phyloP scores from a whole-genome alignment of 2,888 invertebrate genomes.

The Trichogramma evanescens region DNA sequence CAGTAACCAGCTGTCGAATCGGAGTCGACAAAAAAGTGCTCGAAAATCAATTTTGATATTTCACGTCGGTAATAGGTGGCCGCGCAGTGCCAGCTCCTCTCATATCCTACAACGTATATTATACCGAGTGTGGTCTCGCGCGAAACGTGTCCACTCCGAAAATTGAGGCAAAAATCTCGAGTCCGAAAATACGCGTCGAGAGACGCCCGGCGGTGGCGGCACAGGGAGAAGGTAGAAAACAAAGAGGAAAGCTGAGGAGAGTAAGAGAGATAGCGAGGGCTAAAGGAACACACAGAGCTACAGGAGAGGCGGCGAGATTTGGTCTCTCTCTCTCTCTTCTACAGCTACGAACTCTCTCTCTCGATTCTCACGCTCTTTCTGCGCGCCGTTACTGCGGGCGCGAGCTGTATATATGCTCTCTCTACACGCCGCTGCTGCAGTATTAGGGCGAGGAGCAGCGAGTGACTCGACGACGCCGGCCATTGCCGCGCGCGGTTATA shows the following conservation, averaged over 20 bases:
- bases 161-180: neutral
- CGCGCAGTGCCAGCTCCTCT: too few relatives aligned
- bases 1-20: too few relatives aligned
- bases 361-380: constrained; percentile 23
- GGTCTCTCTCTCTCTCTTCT: too few relatives aligned
- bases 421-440: too few relatives aligned
- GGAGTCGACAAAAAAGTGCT: too few relatives aligned
- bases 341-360: too few relatives aligned
- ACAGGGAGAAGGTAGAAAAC: neutral
- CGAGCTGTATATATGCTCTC: too few relatives aligned
- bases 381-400: neutral
- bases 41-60: too few relatives aligned
- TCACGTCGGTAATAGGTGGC: too few relatives aligned
- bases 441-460: too few relatives aligned
- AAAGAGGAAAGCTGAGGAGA: neutral
- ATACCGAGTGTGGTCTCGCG: too few relatives aligned
- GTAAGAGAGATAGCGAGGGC: neutral
- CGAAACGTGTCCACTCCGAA: neutral
- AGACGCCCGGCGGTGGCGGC: neutral
- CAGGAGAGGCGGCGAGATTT: neutral
- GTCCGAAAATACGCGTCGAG: neutral
- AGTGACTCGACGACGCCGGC: neutral
- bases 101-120: too few relatives aligned
- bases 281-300: neutral
- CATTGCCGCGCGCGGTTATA: constrained; percentile 8